These are phyloP conservation scores for Melanerpes aurifrons DNA, from an alignment of 2,113 vertebrate genomes.

Conservation along the genomic window DNA sequence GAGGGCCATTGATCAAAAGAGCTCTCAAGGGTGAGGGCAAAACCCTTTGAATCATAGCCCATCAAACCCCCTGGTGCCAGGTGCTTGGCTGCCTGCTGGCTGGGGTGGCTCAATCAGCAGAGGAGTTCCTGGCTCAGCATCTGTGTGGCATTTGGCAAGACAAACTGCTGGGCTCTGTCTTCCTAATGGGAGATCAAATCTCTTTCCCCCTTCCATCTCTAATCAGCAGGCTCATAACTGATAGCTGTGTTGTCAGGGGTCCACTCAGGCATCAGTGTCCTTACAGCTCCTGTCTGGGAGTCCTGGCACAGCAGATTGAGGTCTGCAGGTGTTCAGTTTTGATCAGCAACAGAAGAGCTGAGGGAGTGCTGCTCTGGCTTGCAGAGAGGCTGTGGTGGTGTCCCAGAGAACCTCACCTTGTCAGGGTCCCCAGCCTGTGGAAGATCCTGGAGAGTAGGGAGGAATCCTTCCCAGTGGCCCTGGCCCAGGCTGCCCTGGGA, in stretches of 20 bases:
- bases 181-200: background rate
- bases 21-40: background rate
- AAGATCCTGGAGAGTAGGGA: too few species aligned
- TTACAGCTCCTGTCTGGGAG: background rate
- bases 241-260: slow-evolving; percentile 1
- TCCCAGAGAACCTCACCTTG: too few species aligned
- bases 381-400: background rate
- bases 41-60: background rate
- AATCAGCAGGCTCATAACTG: slow-evolving; percentile 30
- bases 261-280: slow-evolving; percentile 24
- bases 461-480: too few species aligned
- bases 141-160: background rate
- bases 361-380: background rate
- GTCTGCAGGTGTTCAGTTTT: slow-evolving; percentile 1
- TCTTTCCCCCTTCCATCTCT: background rate
- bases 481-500: too few species aligned
- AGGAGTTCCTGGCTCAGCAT: background rate
- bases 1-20: background rate
- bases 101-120: background rate
- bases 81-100: background rate
- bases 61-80: background rate
- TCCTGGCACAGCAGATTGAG: background rate
- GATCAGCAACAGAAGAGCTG: background rate
- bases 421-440: too few species aligned
- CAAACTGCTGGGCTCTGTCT: background rate